phyloP scores from a whole-genome alignment of 2,797 vertebrate species.

The Lateolabrax maculatus region DNA sequence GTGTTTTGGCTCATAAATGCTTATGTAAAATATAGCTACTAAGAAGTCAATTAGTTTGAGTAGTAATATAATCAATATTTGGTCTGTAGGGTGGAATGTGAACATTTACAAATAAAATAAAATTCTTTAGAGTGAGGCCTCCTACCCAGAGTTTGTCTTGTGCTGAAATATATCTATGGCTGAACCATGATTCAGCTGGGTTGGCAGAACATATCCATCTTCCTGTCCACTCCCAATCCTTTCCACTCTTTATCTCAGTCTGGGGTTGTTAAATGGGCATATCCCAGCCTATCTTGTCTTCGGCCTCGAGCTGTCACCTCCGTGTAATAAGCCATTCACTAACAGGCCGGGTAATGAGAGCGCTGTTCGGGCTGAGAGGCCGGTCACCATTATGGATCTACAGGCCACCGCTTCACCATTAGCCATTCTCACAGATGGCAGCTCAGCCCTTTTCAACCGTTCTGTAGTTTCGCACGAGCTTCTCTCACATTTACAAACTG shows the following conservation, averaged over 20 bases:
- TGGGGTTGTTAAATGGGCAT: slow-evolving; percentile 57
- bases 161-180: neutral
- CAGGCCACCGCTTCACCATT: slow-evolving; percentile 61
- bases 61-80: neutral
- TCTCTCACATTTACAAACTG: slow-evolving; percentile 22
- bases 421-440: slow-evolving; percentile 24
- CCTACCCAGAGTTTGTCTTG: neutral
- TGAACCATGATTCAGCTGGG: slow-evolving; percentile 41
- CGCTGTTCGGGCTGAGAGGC: slow-evolving; percentile 46
- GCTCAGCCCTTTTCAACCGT: slow-evolving; percentile 19
- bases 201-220: slow-evolving; percentile 54
- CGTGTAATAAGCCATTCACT: slow-evolving; percentile 51
- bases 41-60: neutral
- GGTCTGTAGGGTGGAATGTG: neutral
- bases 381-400: slow-evolving; percentile 51
- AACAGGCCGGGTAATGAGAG: slow-evolving; percentile 63
- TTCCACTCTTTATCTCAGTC: slow-evolving; percentile 49
- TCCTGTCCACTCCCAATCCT: slow-evolving; percentile 40
- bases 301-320: slow-evolving; percentile 61
- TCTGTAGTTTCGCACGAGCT: slow-evolving; percentile 24
- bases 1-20: neutral
- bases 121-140: neutral
- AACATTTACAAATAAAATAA: neutral
- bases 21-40: neutral
- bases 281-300: slow-evolving; percentile 50